Evolutionary conservation across 1,140 invertebrate genomes (phyloP).

Genomic region (Episyrphus balteatus): DNA sequence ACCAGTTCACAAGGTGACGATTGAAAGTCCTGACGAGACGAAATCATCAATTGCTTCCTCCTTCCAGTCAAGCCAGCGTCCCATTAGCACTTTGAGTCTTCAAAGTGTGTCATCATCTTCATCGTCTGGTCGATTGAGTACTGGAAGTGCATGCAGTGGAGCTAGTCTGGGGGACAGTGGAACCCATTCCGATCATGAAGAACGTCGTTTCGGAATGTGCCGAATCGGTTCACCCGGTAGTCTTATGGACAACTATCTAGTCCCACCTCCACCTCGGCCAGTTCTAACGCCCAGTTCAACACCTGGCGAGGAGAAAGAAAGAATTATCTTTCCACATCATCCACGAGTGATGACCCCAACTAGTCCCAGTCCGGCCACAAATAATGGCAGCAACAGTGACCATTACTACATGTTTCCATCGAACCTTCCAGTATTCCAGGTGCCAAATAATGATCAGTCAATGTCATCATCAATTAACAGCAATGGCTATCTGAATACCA

Average conservation of each 20-base stretch:
- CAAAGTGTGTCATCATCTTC: slow-evolving; percentile 61
- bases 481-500: slow-evolving; percentile 30
- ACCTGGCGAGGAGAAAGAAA: slow-evolving; percentile 29
- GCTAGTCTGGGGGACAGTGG: slow-evolving; percentile 70
- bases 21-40: slow-evolving; percentile 22
- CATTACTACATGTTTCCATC: slow-evolving; percentile 36
- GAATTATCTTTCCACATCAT: slow-evolving; percentile 25
- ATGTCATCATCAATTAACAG: slow-evolving; percentile 17
- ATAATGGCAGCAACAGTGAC: slow-evolving; percentile 12
- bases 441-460: slow-evolving; percentile 13
- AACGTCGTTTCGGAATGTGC: slow-evolving; percentile 48
- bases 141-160: slow-evolving; percentile 58
- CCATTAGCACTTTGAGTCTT: slow-evolving; percentile 60
- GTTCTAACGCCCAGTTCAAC: slow-evolving; percentile 30
- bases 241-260: slow-evolving; percentile 43
- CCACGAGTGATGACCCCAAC: slow-evolving; percentile 28
- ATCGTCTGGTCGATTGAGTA: slow-evolving; percentile 68
- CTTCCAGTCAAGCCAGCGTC: slow-evolving; percentile 40
- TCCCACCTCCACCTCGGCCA: slow-evolving; percentile 45
- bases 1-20: slow-evolving; percentile 11
- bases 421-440: slow-evolving; percentile 30
- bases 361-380: slow-evolving; percentile 14
- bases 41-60: slow-evolving; percentile 32
- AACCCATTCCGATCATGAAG: slow-evolving; percentile 72
- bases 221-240: slow-evolving; percentile 37